Evolutionary conservation across 2,888 invertebrate genomes (phyloP).

Genomic region (Eupeodes luniger): DNA sequence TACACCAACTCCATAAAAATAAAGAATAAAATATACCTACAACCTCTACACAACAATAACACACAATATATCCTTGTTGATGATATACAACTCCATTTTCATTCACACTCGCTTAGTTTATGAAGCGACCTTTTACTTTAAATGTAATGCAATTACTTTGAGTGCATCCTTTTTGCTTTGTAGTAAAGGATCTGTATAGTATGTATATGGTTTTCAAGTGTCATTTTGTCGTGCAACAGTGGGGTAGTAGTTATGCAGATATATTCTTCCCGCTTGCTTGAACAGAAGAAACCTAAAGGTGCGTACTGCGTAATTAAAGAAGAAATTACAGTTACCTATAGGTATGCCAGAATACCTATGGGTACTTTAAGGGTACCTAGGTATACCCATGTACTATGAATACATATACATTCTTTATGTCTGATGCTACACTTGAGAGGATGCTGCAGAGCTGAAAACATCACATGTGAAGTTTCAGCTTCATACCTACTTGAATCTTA

Average conservation of each 20-base stretch:
- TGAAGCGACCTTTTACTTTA: slow-evolving; percentile 74
- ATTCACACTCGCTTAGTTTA: slow-evolving; percentile 72
- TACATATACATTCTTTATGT: slow-evolving; percentile 47
- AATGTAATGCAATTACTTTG: slow-evolving; percentile 75
- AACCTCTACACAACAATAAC: too few relatives aligned
- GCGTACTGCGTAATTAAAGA: slow-evolving; percentile 73
- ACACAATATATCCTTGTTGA: not conserved
- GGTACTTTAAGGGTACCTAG: slow-evolving; percentile 18
- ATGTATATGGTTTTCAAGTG: slow-evolving; percentile 61
- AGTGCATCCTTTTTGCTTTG: slow-evolving; percentile 75
- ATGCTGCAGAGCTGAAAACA: slow-evolving; percentile 12
- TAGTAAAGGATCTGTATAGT: not conserved
- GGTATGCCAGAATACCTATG: slow-evolving; percentile 42
- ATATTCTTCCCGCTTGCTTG: slow-evolving; percentile 8
- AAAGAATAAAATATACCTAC: not conserved
- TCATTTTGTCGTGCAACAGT: slow-evolving; percentile 68
- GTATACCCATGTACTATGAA: not conserved
- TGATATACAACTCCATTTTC: slow-evolving; percentile 48
- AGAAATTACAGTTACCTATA: slow-evolving; percentile 57
- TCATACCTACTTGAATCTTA: slow-evolving; percentile 41
- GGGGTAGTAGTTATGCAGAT: slow-evolving; percentile 28
- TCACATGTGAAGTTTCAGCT: slow-evolving; percentile 16
- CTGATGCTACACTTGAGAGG: slow-evolving; percentile 38
- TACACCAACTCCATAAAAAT: not conserved
- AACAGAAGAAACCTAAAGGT: slow-evolving; percentile 53